phyloP scores from a whole-genome alignment of 2,888 invertebrate genomes.

The Dyspetes luteomarginatus region DNA sequence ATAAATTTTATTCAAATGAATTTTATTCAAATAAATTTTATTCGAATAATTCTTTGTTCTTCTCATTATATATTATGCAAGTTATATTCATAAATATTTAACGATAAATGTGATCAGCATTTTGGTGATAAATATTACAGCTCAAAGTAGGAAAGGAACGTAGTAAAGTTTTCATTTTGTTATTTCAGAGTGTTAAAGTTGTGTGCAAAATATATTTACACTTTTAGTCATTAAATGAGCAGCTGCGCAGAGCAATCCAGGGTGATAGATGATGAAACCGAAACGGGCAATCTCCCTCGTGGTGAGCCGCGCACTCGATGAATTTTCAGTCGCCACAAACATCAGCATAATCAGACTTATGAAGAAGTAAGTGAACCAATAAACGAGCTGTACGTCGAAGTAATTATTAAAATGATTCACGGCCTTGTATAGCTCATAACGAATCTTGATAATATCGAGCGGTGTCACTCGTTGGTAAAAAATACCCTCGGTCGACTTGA shows the following conservation, averaged over 20 bases:
- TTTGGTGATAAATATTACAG: no score
- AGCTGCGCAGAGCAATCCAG: constrained; percentile 25
- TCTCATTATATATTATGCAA: no score
- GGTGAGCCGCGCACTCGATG: not conserved
- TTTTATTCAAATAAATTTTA: no score
- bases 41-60: no score
- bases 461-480: constrained; percentile 42
- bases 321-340: not conserved
- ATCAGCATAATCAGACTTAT: not conserved
- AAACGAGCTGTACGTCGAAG: constrained; percentile 40
- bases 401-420: constrained; percentile 42
- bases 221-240: constrained; percentile 42
- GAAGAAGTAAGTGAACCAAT: constrained; percentile 40
- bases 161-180: no score
- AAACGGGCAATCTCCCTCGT: not conserved
- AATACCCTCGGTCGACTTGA: constrained; percentile 15
- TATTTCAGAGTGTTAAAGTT: no score
- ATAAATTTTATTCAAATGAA: no score
- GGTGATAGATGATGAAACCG: constrained; percentile 9
- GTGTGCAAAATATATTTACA: constrained; percentile 34
- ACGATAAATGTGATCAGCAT: no score
- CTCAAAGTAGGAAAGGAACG: no score
- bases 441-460: constrained; percentile 38
- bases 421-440: constrained; percentile 19
- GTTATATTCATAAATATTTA: no score